These are phyloP conservation scores for Poecile montanus DNA, from an alignment of 2,797 vertebrate species.

Conservation along the genomic window DNA sequence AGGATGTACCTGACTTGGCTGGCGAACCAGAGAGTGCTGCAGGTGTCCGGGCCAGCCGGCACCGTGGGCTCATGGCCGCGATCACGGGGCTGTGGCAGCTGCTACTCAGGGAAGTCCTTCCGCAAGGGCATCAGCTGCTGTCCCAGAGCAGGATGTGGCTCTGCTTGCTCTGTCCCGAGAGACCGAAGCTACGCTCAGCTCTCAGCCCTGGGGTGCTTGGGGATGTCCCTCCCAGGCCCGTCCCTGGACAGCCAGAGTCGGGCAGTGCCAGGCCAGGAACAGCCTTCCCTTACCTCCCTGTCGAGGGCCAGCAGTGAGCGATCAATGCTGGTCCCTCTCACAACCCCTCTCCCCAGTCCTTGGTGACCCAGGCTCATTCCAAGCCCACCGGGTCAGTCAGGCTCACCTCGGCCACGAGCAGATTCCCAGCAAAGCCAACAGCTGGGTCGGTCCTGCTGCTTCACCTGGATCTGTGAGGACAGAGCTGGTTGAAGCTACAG, in stretches of 20 bases:
- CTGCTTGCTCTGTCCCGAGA: neutral
- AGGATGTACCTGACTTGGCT: neutral
- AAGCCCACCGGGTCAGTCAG: constrained; percentile 72
- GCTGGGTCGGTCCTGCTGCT: constrained; percentile 46
- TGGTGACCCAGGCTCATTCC: constrained; percentile 60
- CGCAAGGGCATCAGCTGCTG: neutral
- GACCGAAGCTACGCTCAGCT: fast-evolving
- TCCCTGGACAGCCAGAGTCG: neutral
- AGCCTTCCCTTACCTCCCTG: constrained; percentile 70
- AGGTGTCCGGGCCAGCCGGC: fast-evolving
- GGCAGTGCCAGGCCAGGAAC: fast-evolving
- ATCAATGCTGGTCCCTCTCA: constrained; percentile 76
- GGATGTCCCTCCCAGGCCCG: fast-evolving
- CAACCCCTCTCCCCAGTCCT: constrained; percentile 52
- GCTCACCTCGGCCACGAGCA: constrained; percentile 74
- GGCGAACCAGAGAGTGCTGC: fast-evolving
- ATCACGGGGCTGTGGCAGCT: neutral
- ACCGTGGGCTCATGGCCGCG: fast-evolving
- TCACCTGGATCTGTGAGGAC: constrained; percentile 62
- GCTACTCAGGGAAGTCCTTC: neutral
- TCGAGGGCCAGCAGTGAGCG: constrained; percentile 75
- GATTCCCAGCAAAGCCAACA: constrained; percentile 15
- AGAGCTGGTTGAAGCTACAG: neutral
- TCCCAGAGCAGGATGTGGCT: neutral
- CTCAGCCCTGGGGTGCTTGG: fast-evolving